Conservation (phyloP, 92 coral and sea anemone species). For the Pocillopora meandrina region DNA sequence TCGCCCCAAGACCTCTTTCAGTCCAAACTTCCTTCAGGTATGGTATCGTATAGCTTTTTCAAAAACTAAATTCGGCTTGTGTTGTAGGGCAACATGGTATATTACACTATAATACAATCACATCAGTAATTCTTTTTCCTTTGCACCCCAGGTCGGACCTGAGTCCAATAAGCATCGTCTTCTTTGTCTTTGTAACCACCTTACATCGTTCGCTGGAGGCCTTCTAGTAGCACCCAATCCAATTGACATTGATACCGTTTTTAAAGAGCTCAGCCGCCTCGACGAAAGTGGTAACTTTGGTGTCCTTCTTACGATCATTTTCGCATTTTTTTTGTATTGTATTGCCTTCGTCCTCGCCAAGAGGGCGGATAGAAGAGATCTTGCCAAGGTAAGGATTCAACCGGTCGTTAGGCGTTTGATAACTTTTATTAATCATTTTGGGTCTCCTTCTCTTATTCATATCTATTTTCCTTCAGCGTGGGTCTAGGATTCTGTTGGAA, state of each 20-base stretch:
- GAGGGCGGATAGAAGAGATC: slow-evolving; percentile 38
- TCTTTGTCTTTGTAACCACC: slow-evolving; percentile 32
- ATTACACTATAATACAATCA: background rate
- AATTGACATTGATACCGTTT: slow-evolving; percentile 35
- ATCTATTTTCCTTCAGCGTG: slow-evolving; percentile 38
- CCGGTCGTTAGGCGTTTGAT: no score
- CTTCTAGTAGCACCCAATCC: slow-evolving; percentile 44
- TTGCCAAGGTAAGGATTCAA: slow-evolving; percentile 25
- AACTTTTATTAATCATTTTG: no score
- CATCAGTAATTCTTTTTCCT: background rate
- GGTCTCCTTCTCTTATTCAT: no score
- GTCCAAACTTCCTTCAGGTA: no score
- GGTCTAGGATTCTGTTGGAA: slow-evolving; percentile 54
- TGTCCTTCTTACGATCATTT: slow-evolving; percentile 38
- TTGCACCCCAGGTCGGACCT: slow-evolving; percentile 12
- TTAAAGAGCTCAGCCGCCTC: slow-evolving; percentile 30
- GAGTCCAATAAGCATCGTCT: slow-evolving; percentile 20
- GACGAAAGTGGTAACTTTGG: slow-evolving; percentile 42
- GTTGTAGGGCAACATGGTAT: no score
- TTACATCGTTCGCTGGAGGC: slow-evolving; percentile 45
- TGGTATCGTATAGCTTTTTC: no score
- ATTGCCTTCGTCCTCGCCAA: slow-evolving; percentile 32
- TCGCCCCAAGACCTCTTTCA: no score
- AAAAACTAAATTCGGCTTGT: no score
- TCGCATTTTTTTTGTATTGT: slow-evolving; percentile 24